Conservation (phyloP, 2,113 vertebrate genomes). For the Labeo rohita region DNA sequence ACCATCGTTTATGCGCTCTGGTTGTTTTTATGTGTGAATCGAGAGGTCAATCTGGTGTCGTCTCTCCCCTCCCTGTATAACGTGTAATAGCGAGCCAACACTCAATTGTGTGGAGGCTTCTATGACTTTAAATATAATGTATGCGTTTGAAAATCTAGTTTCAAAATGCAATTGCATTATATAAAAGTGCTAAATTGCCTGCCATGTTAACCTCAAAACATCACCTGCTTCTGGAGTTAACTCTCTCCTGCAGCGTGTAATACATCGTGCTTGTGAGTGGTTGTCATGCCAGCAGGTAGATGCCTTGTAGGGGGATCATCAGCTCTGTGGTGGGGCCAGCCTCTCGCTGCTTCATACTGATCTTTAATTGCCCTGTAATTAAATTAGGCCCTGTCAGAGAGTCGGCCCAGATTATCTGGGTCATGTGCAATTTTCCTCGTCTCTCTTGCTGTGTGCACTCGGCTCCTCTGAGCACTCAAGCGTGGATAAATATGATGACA, state of each 20-base stretch:
- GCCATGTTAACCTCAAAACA: slow-evolving; percentile 3
- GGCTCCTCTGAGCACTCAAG: slow-evolving; percentile 23
- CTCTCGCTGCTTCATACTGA: slow-evolving; percentile 38
- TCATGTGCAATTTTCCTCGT: slow-evolving; percentile 44
- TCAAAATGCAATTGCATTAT: not conserved
- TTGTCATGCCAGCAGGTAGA: slow-evolving; percentile 42
- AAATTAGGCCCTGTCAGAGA: slow-evolving; percentile 56
- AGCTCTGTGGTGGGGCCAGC: slow-evolving; percentile 25
- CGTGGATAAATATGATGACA: slow-evolving; percentile 21
- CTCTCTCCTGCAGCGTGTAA: not conserved
- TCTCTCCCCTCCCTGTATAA: not conserved
- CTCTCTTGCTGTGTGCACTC: slow-evolving; percentile 29
- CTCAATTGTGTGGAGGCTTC: not conserved
- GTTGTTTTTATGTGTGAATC: slow-evolving; percentile 11
- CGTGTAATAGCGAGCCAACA: not conserved
- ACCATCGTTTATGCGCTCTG: not conserved
- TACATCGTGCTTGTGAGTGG: not conserved
- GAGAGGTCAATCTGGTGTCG: not conserved
- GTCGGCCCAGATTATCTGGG: slow-evolving; percentile 48
- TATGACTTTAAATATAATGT: not conserved
- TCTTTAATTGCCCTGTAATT: slow-evolving; percentile 59
- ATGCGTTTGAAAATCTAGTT: not conserved
- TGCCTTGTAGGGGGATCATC: slow-evolving; percentile 27
- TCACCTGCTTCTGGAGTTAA: not conserved
- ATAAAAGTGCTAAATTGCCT: not conserved